Base-by-base conservation (phyloP, 2,888 invertebrate species). In the Brachyptera putata region DNA sequence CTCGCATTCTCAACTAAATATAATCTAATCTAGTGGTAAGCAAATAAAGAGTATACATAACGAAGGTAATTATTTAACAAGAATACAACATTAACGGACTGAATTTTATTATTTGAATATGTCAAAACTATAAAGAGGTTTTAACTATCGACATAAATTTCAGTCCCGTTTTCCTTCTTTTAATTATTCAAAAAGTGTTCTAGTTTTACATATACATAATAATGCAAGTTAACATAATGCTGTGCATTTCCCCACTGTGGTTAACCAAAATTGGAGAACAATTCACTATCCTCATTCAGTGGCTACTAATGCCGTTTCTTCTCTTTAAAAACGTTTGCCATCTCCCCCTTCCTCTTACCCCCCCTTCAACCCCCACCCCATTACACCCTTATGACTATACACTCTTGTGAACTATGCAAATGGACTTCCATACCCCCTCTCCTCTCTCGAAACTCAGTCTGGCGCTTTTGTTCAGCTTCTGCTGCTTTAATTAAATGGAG, bases 321-420 rank as follows among this genome's bases (percentile, higher is more conserved):
- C 39, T 22, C 50, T 56, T 30, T 24, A 22, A 41, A 41, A 50
- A 36, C 48, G 24, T 56, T 37, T 14, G 37, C 18, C 18, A 7
- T 39, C 58, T 36, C 59, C 24, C 36, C n/a, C 39, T 11, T 30
- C 37, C 37, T 49, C 18, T 49, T 24, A 25, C 43, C 22, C 37
- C n/a, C n/a, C n/a, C n/a, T n/a, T n/a, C n/a, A n/a, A n/a, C n/a
- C 43, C 24, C 30, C 3, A 4, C 43, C 26, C 57, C 21, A 14
- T 39, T 57, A 25, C 41, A 25, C 18, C 53, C 25, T 22, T 25
- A 60, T 36, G n/a, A n/a, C n/a, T 41, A 37, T 56, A 41, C 50
- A 60, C 60, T 60, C 57, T 60, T 49, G 60, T 57, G 57, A 60
- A 60, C 56, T 57, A 60, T 60, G 60, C 60, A 60, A 60, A 60